Conservation (phyloP, 2,113 vertebrate genomes). For the Lampris megalopsis region DNA sequence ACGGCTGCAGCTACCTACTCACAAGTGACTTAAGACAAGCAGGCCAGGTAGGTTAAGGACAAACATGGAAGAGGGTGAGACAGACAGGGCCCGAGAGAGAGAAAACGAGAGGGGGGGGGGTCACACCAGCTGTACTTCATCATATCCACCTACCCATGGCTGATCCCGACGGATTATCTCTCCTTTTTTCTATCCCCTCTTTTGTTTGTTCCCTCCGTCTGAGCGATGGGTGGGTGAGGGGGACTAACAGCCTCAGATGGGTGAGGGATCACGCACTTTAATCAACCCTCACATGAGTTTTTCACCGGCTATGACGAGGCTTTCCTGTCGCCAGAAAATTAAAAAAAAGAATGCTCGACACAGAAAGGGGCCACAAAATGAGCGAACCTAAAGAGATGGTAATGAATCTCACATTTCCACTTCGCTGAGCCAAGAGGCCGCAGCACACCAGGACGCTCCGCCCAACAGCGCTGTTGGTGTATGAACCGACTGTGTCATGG, state of each 20-base stretch:
- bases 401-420: neutral
- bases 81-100: constrained; percentile 8
- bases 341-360: constrained; percentile 16
- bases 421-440: neutral
- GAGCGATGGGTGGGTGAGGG: constrained; percentile 54
- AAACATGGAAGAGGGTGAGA: constrained; percentile 12
- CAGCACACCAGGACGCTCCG: no score
- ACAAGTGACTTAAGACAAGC: constrained; percentile 18
- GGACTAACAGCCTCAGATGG: constrained; percentile 32
- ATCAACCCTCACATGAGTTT: constrained; percentile 34
- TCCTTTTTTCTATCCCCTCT: constrained; percentile 31
- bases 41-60: constrained; percentile 42
- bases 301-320: constrained; percentile 17
- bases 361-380: constrained; percentile 12
- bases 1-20: constrained; percentile 47
- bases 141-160: constrained; percentile 80
- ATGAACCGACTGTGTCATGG: no score
- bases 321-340: constrained; percentile 29
- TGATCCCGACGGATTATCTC: constrained; percentile 78
- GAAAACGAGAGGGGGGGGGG: constrained; percentile 9
- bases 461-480: no score
- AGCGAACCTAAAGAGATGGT: constrained; percentile 9
- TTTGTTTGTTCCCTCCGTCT: constrained; percentile 41
- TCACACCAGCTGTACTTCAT: constrained; percentile 71
- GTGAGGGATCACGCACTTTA: constrained; percentile 31